A percentile compares a stretch with the other conserved stretches of the same genome.
These are phyloP conservation scores for Sylvilagus bachmani DNA, from an alignment of 2,113 vertebrate genomes.

Conservation along the genomic window DNA sequence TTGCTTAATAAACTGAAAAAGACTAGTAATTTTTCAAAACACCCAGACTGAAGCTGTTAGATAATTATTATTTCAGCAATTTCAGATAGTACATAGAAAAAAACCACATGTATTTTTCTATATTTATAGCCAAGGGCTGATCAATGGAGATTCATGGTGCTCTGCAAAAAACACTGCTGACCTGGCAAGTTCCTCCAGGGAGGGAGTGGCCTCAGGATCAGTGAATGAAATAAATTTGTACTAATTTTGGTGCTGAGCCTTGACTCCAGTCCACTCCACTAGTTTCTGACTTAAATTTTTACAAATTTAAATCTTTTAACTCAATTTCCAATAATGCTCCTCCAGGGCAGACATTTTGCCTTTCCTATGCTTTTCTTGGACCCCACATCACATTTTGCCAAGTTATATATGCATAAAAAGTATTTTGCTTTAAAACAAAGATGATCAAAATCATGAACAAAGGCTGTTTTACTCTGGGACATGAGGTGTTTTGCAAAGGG, in stretches of 20 bases:
- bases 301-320: not conserved
- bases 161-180: slow-evolving; percentile 7
- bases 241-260: not conserved
- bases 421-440: not conserved
- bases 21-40: slow-evolving; percentile 73
- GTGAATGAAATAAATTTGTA: slow-evolving; percentile 22
- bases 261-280: not conserved
- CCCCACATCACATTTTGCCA: not conserved
- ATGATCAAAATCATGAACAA: not conserved
- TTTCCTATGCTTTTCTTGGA: not conserved
- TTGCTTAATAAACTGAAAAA: slow-evolving; percentile 66
- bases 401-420: not conserved
- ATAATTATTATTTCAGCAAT: slow-evolving; percentile 69
- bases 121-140: slow-evolving; percentile 48
- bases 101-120: not conserved
- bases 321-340: slow-evolving; percentile 2
- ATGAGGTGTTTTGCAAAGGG: not conserved
- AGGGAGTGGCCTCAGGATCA: not conserved
- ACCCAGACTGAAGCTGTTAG: slow-evolving; percentile 39
- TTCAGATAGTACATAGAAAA: slow-evolving; percentile 5
- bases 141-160: slow-evolving; percentile 45
- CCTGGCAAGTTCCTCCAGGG: not conserved
- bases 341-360: not conserved
- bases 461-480: not conserved
- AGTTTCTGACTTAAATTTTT: not conserved